Conservation (phyloP, 2,888 invertebrate genomes). For the Epirrita christyi region DNA sequence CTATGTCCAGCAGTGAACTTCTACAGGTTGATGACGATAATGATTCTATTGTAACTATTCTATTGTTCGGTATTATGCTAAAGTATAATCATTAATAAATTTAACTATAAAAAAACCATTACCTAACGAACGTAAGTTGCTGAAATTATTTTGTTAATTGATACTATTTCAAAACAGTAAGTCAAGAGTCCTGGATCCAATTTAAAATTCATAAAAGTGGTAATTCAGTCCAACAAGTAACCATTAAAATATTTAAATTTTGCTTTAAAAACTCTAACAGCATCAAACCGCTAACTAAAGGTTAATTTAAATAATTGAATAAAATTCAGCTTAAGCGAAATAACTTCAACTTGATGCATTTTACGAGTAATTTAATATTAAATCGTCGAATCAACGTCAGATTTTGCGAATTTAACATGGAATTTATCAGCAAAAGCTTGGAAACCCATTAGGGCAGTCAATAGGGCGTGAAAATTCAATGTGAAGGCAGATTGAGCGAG, state of each 20-base stretch:
- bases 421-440: conserved; percentile 46
- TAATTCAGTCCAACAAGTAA: conserved; percentile 5
- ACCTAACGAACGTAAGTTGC: no score
- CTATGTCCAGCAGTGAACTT: no score
- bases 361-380: conserved; percentile 31
- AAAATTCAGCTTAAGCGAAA: conserved; percentile 28
- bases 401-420: conserved; percentile 15
- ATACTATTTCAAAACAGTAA: no score
- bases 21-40: no score
- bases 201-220: conserved; percentile 1
- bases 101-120: no score
- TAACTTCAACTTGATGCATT: conserved; percentile 31
- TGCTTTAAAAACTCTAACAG: conserved; percentile 8
- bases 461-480: conserved; percentile 57
- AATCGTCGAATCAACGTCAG: conserved; percentile 28
- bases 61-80: no score
- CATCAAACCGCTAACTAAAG: conserved; percentile 23
- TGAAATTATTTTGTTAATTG: no score
- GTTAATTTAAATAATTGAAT: conserved; percentile 39
- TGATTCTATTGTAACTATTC: no score
- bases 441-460: conserved; percentile 50
- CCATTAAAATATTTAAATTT: conserved; percentile 18
- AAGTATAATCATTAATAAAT: no score
- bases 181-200: neutral
- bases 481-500: conserved; percentile 46